Percentiles rank a stretch among this genome's conserved stretches.
phyloP scores from a whole-genome alignment of 37 sponge, comb jelly and placozoan species.

The Eunapius fragilis region DNA sequence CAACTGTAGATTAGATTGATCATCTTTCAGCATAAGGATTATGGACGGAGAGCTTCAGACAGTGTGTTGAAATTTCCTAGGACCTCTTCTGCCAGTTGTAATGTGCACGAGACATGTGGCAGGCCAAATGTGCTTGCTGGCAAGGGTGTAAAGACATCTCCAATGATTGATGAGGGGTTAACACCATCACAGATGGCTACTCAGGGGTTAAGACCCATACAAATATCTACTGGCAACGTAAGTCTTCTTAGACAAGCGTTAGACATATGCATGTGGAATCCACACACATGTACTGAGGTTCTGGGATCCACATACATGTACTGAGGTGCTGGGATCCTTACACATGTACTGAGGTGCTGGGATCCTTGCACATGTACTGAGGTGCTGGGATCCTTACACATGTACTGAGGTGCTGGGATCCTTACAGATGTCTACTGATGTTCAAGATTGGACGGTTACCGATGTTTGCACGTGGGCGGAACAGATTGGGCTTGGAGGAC shows the following conservation, averaged over 20 bases:
- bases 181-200: neutral
- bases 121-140: neutral
- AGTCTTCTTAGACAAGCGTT: too few species aligned
- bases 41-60: neutral
- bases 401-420: neutral
- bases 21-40: neutral
- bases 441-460: constrained; percentile 45
- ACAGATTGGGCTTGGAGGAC: constrained; percentile 54
- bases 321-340: too few species aligned
- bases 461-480: constrained; percentile 74
- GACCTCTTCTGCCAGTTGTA: neutral
- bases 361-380: too few species aligned
- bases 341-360: too few species aligned
- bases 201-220: neutral
- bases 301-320: too few species aligned
- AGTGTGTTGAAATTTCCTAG: neutral
- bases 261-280: too few species aligned
- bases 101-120: neutral
- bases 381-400: too few species aligned
- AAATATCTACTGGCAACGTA: neutral
- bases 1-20: neutral
- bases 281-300: too few species aligned
- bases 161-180: neutral
- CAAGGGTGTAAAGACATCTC: neutral
- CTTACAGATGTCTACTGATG: constrained; percentile 31